Evolutionary conservation across 1,140 invertebrate genomes (phyloP).

Genomic region (Phenacoccus solenopsis): DNA sequence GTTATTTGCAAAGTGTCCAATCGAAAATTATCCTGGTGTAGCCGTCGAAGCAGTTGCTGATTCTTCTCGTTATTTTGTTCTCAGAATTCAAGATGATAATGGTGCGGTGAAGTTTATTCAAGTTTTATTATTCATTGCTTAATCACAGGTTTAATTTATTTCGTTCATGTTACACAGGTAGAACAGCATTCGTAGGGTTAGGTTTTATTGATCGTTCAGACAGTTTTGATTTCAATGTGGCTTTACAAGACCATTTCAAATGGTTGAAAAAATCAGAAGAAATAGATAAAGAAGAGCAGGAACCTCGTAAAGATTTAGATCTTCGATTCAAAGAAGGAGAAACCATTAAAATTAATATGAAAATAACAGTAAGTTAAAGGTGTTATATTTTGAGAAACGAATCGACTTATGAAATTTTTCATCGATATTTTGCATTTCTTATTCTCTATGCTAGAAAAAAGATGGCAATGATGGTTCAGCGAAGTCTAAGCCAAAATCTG

Average conservation of each 20-base stretch:
- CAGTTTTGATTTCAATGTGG: constrained; percentile 98
- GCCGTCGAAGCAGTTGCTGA: constrained; percentile 93
- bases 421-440: constrained; percentile 1
- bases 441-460: constrained; percentile 56
- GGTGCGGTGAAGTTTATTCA: constrained; percentile 44
- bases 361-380: constrained; percentile 68
- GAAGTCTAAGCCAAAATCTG: constrained; percentile 45
- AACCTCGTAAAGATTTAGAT: constrained; percentile 71
- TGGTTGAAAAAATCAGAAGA: constrained; percentile 86
- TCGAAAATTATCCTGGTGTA: constrained; percentile 87
- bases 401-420: constrained; percentile 10
- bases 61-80: constrained; percentile 96
- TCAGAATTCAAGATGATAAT: constrained; percentile 89
- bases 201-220: constrained; percentile 96
- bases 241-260: constrained; percentile 97
- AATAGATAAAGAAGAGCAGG: constrained; percentile 64
- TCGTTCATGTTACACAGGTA: constrained; percentile 42
- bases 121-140: background rate
- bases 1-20: constrained; percentile 96
- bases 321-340: constrained; percentile 97
- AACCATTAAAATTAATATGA: constrained; percentile 98
- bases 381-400: background rate
- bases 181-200: constrained; percentile 91
- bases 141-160: background rate
- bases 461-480: constrained; percentile 58